Evolutionary conservation across 2,113 vertebrate species (phyloP).

Genomic region (Scatophagus argus): DNA sequence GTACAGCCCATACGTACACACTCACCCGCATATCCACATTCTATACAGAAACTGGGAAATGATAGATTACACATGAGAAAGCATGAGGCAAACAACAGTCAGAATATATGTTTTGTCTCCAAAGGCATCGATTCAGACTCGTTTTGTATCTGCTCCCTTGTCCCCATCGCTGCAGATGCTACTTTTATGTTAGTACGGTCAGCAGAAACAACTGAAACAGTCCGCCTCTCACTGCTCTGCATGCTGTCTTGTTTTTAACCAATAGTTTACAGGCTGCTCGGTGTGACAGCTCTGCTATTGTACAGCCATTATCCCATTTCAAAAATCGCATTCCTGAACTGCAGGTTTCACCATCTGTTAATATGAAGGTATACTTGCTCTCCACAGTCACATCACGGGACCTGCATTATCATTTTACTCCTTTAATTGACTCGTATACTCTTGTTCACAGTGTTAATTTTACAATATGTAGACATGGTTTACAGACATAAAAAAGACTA

Average conservation of each 20-base stretch:
- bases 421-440: conserved; percentile 57
- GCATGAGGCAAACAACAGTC: conserved; percentile 13
- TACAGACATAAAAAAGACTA: conserved; percentile 35
- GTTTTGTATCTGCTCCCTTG: conserved; percentile 24
- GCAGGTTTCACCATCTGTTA: conserved; percentile 10
- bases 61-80: background rate
- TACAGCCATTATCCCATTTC: background rate
- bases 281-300: background rate
- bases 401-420: conserved; percentile 19
- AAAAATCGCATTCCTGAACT: conserved; percentile 5
- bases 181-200: background rate
- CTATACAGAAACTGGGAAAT: background rate
- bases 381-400: background rate
- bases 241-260: background rate
- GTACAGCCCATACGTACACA: background rate
- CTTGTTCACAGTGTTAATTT: conserved; percentile 53
- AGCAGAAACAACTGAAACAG: conserved; percentile 8
- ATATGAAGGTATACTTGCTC: background rate
- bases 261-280: background rate
- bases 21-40: background rate
- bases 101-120: conserved; percentile 38
- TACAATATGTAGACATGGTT: conserved; percentile 51
- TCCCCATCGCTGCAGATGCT: background rate
- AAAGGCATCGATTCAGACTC: conserved; percentile 40
- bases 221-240: background rate